Percentiles rank a stretch among this genome's conserved stretches.
Evolutionary conservation across 2,888 invertebrate genomes (phyloP).

Genomic region (Sminthurinus aureus): DNA sequence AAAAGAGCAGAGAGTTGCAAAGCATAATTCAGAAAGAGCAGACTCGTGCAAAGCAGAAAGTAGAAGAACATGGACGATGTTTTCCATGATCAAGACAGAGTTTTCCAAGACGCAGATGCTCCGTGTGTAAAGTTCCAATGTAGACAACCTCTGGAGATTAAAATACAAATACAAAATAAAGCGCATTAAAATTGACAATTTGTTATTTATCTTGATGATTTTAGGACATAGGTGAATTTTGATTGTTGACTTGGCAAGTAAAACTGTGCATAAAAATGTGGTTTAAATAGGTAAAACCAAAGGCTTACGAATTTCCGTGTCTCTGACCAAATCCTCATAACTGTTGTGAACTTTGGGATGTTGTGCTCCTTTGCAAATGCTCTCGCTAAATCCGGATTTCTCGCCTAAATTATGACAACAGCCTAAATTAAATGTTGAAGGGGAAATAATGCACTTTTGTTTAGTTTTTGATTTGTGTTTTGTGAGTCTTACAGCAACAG

Average conservation of each 20-base stretch:
- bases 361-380: slow-evolving; percentile 77
- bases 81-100: slow-evolving; percentile 82
- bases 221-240: not conserved
- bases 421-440: no score
- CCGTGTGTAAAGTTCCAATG: slow-evolving; percentile 78
- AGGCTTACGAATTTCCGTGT: slow-evolving; percentile 35
- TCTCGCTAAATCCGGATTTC: slow-evolving; percentile 75
- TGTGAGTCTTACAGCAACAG: slow-evolving; percentile 69
- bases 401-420: slow-evolving; percentile 62
- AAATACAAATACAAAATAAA: no score
- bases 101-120: slow-evolving; percentile 76
- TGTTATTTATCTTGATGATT: no score
- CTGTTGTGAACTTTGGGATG: slow-evolving; percentile 30
- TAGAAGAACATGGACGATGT: no score
- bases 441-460: no score
- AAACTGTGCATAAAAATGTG: not conserved
- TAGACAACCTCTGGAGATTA: slow-evolving; percentile 75
- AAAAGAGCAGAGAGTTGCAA: no score
- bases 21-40: no score
- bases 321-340: slow-evolving; percentile 38
- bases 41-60: no score
- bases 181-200: no score
- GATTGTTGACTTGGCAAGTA: not conserved
- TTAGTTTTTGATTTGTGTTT: no score
- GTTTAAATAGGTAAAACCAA: not conserved